Evolutionary conservation across 2,113 vertebrate species (phyloP).

Genomic region (Callipepla squamata): DNA sequence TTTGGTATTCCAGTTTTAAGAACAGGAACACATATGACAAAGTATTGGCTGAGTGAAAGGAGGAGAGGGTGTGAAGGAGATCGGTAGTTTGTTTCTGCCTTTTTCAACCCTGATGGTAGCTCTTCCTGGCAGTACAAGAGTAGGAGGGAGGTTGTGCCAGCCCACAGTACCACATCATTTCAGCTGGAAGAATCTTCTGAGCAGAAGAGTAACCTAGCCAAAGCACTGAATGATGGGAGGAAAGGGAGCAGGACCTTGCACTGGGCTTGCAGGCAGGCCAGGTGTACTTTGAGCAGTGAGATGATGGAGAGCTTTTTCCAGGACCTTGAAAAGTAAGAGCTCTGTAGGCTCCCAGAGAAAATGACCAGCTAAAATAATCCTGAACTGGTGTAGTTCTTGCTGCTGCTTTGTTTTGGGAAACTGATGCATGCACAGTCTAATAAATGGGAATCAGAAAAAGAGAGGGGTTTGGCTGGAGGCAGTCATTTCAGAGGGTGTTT

Average conservation of each 20-base stretch:
- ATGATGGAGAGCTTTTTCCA: neutral
- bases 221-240: neutral
- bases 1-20: neutral
- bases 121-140: fast-evolving
- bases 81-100: neutral
- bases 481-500: neutral
- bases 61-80: neutral
- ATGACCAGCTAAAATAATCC: neutral
- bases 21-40: neutral
- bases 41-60: neutral
- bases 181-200: neutral
- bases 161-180: too few species aligned
- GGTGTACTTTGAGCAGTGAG: fast-evolving
- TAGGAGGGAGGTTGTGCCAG: neutral
- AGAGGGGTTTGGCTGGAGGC: neutral
- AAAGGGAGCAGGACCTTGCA: neutral
- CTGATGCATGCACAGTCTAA: fast-evolving
- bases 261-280: neutral
- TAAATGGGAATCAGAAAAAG: neutral
- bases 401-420: neutral
- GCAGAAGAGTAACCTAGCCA: neutral
- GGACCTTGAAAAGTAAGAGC: neutral
- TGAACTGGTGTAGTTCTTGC: neutral
- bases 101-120: fast-evolving
- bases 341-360: neutral